Base-by-base conservation (phyloP, 2,797 vertebrate species). In the Fistularia commersonii region DNA sequence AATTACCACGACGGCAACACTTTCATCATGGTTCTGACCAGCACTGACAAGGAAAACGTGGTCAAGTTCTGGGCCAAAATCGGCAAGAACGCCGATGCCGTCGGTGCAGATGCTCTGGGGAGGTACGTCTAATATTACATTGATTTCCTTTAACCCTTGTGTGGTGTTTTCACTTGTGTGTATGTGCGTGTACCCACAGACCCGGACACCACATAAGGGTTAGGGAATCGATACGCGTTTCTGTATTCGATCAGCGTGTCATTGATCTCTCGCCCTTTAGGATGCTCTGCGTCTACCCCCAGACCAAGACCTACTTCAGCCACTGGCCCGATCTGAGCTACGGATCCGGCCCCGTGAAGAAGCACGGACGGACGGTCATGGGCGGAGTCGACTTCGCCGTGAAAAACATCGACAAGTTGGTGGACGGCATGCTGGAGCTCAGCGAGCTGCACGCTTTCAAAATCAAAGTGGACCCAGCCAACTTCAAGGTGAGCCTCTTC, bases 281-380 rank as follows among this genome's bases (percentile, higher is more conserved):
- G 79, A 81, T 92, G 90, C 62, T 93, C 37, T 1, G 0, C 0
- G 87, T 88, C 44, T 91, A 90, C 31, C 90, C 91, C 0, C 87
- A 92, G 53, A 91, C 90, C 72, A 93, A 92, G 71, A 89, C 77
- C 72, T 93, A 93, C 82, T 93, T 93, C 76, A 8, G 86, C 61
- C 89, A 92, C 66, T 93, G 91, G 85, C 3, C 64, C 0, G 87
- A 89, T 15, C 0, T 83, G 55, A 51, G 3, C 6, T 15, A 37
- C 0, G 68, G 66, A 54, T 92, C 90, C 0, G 53, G 61, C 6
- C 48, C 76, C 1, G 69, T 93, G 51, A 83, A 52, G 57, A 75
- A 44, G 36, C 91, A 93, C 0, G 91, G 86, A 1, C 79, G 76
- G 71, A 82, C 0, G 5, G 66, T 93, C 31, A 87, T 93, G 69